Evolutionary conservation across 2,113 vertebrate species (phyloP), one percentile per base, ranked within the genome.

Genomic region (Ceyx melanurus): DNA sequence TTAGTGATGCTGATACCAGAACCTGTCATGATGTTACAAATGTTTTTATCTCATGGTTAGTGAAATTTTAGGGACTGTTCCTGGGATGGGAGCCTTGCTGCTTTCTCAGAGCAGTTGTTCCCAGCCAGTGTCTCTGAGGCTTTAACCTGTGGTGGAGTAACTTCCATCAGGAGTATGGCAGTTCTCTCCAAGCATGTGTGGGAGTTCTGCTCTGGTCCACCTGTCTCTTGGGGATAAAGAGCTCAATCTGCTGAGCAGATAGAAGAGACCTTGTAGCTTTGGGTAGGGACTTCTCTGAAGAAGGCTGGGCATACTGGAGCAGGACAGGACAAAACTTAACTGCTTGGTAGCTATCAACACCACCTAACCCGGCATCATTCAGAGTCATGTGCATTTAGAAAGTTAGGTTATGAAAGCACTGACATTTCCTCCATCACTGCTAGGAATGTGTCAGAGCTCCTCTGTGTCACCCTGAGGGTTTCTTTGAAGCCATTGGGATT

Each of bases 111-210:
- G 26, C 8, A 35, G 1, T 18, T 65, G 7, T 60, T 84, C 20
- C 56, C 14, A 72, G 17, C 1, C 6, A 20, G 50, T 31, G 13
- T 57, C 23, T 46, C 31, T 58, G 72, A 74, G 60, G 5, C 28
- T 75, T 83, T 83, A 64, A 35, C 21, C n/a, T 78, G 10, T 51
- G 23, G 9, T 61, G 21, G n/a, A 73, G 43, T 28, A 2, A 6
- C 48, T 78, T 60, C 51, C 3, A 2, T 35, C 57, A 84, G 43
- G 72, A 42, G 33, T n/a, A 6, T 48, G 51, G 3, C 26, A 78
- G 7, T 60, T 9, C 28, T 83, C 17, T 78, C 19, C 2, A 1
- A 0, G 2, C 10, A 0, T 1, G 7, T 43, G 18, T 9, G 0
- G 2, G 26, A 21, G 13, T 40, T 86, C 56, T 92, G 31, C 31